phyloP scores from a whole-genome alignment of 2,113 vertebrate species.

The Rhinogobius similis region DNA sequence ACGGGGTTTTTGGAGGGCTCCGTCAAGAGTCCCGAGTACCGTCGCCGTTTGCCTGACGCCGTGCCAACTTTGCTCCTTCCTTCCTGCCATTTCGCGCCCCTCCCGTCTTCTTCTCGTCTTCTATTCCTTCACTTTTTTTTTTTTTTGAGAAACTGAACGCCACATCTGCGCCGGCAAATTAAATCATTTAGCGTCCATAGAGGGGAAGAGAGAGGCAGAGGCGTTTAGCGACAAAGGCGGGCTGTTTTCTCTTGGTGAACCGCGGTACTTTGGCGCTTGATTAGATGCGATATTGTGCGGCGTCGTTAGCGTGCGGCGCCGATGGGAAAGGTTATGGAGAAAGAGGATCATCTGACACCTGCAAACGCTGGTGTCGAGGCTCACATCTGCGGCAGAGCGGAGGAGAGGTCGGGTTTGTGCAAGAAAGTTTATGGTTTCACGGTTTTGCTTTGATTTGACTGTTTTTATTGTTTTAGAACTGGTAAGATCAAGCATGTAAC shows the following conservation, averaged over 20 bases:
- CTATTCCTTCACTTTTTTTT: slow-evolving; percentile 43
- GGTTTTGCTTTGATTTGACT: no score
- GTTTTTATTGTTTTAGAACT: no score
- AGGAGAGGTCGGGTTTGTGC: background rate
- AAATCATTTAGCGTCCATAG: slow-evolving; percentile 77
- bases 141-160: slow-evolving; percentile 57
- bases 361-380: slow-evolving; percentile 26
- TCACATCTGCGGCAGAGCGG: slow-evolving; percentile 45
- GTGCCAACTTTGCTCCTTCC: slow-evolving; percentile 69
- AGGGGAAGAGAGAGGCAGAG: slow-evolving; percentile 38
- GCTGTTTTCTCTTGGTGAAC: slow-evolving; percentile 63
- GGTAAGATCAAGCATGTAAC: no score
- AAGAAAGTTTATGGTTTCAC: background rate
- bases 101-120: slow-evolving; percentile 39
- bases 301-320: slow-evolving; percentile 39
- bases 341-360: slow-evolving; percentile 66
- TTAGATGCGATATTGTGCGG: slow-evolving; percentile 51
- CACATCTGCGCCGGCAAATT: slow-evolving; percentile 77
- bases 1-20: slow-evolving; percentile 58
- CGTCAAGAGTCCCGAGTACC: slow-evolving; percentile 64
- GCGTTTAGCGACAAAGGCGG: slow-evolving; percentile 71
- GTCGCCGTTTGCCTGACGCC: slow-evolving; percentile 63
- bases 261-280: slow-evolving; percentile 63
- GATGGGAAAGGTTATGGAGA: slow-evolving; percentile 48
- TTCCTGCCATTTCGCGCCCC: slow-evolving; percentile 73